These are phyloP conservation scores for Pogonocherus hispidulus DNA, from an alignment of 2,888 invertebrate genomes.

Conservation along the genomic window DNA sequence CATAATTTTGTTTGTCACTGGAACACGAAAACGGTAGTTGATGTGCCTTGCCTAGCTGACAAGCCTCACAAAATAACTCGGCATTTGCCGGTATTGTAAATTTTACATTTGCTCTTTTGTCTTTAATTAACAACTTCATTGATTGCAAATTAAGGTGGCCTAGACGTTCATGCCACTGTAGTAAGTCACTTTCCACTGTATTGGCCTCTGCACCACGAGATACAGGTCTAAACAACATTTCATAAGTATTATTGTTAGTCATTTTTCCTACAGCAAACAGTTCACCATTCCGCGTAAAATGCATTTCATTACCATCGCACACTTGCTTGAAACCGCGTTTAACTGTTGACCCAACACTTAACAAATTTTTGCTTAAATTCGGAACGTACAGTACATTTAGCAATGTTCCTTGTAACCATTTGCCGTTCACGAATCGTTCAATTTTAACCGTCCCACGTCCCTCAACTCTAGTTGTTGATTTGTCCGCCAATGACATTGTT, in stretches of 20 bases:
- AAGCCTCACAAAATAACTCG: slow-evolving; percentile 21
- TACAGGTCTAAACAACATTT: background rate
- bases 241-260: background rate
- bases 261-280: background rate
- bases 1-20: background rate
- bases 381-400: background rate
- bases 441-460: background rate
- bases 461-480: background rate
- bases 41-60: background rate
- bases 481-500: background rate
- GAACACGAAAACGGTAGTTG: background rate
- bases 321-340: slow-evolving; percentile 5
- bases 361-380: background rate
- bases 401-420: background rate
- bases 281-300: background rate
- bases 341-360: background rate
- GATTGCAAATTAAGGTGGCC: slow-evolving; percentile 34
- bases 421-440: background rate
- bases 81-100: background rate
- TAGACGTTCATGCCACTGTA: slow-evolving; percentile 34
- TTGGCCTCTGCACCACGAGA: background rate
- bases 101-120: slow-evolving; percentile 13
- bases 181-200: background rate
- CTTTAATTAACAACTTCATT: slow-evolving; percentile 28
- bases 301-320: background rate